Conservation (phyloP, 2,888 invertebrate genomes). For the Conomelus anceps region DNA sequence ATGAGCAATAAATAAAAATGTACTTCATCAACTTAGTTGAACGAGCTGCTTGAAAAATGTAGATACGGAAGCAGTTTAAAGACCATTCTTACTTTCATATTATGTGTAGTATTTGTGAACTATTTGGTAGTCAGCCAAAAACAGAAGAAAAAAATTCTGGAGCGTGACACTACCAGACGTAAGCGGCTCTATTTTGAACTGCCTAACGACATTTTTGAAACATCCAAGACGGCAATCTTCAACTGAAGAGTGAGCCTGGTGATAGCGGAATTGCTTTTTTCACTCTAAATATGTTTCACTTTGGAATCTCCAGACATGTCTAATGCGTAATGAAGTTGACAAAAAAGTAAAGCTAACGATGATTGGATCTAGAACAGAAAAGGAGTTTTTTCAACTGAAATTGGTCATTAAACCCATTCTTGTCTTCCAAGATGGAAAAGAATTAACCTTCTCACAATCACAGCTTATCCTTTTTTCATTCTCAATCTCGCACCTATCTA, state of each 20-base stretch:
- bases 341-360: background rate
- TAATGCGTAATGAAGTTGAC: background rate
- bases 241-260: background rate
- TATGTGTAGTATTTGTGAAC: background rate
- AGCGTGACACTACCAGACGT: background rate
- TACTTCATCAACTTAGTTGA: background rate
- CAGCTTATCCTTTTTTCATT: background rate
- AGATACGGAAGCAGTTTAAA: background rate
- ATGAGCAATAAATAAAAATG: background rate
- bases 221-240: background rate
- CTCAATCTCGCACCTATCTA: background rate
- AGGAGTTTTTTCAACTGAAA: background rate
- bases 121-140: background rate
- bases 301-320: background rate
- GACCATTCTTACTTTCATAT: background rate
- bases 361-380: background rate
- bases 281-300: background rate
- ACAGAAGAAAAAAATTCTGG: background rate
- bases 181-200: background rate
- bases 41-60: background rate
- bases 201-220: background rate
- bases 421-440: background rate
- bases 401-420: background rate
- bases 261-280: background rate
- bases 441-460: background rate